A percentile compares a stretch with the other conserved stretches of the same genome.
These are phyloP conservation scores for Meteorus cinctellus DNA, from an alignment of 2,888 invertebrate genomes.

Conservation along the genomic window DNA sequence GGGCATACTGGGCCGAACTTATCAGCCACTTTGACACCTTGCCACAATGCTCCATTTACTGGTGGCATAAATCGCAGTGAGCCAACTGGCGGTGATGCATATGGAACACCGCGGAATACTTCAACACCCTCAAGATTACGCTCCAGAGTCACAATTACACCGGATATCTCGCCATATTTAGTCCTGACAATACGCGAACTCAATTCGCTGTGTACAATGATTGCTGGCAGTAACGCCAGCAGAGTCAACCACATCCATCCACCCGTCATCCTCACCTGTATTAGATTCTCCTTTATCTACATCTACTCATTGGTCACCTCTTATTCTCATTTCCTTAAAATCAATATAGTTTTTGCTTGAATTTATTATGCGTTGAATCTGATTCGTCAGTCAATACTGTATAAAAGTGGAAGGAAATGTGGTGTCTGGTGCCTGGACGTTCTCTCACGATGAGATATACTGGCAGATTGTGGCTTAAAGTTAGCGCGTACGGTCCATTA, in stretches of 20 bases:
- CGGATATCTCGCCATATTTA: constrained; percentile 90
- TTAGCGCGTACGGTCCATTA: constrained; percentile 56
- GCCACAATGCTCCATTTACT: constrained; percentile 93
- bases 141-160: constrained; percentile 88
- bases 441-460: constrained; percentile 46
- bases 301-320: not conserved
- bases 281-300: not conserved
- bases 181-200: constrained; percentile 90
- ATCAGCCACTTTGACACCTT: constrained; percentile 90
- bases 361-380: constrained; percentile 20
- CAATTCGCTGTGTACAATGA: constrained; percentile 71
- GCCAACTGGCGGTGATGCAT: constrained; percentile 93
- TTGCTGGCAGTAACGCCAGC: constrained; percentile 56
- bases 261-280: constrained; percentile 26
- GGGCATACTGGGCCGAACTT: constrained; percentile 94
- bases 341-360: not conserved
- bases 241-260: constrained; percentile 41
- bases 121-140: constrained; percentile 86
- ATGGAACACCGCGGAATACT: constrained; percentile 94
- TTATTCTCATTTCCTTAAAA: not conserved
- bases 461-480: constrained; percentile 53
- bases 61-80: constrained; percentile 96
- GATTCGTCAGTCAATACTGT: constrained; percentile 32
- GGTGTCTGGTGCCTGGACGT: constrained; percentile 34
- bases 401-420: not conserved